phyloP scores from a whole-genome alignment of 2,888 invertebrate genomes.

The Arctia plantaginis region DNA sequence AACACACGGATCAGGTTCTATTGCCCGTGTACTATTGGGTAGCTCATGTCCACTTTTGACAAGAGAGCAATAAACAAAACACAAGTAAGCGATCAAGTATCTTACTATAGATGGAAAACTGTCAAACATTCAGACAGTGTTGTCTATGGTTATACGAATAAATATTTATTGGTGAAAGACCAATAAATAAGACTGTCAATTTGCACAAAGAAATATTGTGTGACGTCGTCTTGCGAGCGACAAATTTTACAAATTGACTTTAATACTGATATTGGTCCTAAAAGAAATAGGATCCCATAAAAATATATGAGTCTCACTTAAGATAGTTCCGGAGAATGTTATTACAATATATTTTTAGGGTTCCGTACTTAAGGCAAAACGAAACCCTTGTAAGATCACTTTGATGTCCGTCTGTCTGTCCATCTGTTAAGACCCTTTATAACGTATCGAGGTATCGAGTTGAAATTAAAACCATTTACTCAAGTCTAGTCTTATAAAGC shows the following conservation, averaged over 20 bases:
- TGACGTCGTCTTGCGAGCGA: not conserved
- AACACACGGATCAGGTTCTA: too few species aligned
- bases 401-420: too few species aligned
- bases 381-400: too few species aligned
- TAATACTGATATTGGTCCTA: conserved; percentile 12
- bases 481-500: too few species aligned
- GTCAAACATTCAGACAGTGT: not conserved
- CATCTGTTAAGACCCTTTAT: too few species aligned
- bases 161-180: conserved; percentile 1
- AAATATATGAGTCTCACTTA: conserved; percentile 16
- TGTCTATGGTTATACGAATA: not conserved
- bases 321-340: not conserved
- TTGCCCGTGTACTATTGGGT: not conserved
- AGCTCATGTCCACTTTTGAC: not conserved
- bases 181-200: conserved; percentile 31
- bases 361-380: too few species aligned
- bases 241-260: conserved; percentile 29
- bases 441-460: too few species aligned
- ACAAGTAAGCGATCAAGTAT: not conserved
- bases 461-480: too few species aligned
- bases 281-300: conserved; percentile 25
- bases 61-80: too few species aligned
- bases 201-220: conserved; percentile 33
- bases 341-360: not conserved
- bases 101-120: not conserved